Evolutionary conservation across 1,140 invertebrate genomes (phyloP).

Genomic region (Neodiprion virginianus): DNA sequence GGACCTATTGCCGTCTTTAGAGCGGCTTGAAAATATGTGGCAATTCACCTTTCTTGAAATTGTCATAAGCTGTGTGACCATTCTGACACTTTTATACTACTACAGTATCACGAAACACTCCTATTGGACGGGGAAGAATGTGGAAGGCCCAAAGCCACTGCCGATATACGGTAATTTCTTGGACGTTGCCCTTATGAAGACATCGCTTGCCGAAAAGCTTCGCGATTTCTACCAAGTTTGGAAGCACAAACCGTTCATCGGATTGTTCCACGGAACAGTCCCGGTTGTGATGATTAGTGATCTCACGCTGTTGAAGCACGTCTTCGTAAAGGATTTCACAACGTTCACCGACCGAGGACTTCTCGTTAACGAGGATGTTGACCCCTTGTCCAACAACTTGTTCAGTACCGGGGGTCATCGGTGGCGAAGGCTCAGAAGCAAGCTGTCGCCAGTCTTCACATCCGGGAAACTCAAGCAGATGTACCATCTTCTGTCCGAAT

Average conservation of each 20-base stretch:
- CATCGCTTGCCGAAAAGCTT: slow-evolving; percentile 26
- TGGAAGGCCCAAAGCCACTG: slow-evolving; percentile 51
- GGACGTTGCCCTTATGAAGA: slow-evolving; percentile 27
- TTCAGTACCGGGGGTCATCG: slow-evolving; percentile 32
- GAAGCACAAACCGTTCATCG: slow-evolving; percentile 37
- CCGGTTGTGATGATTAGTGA: slow-evolving; percentile 64
- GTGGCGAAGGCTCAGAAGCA: slow-evolving; percentile 36
- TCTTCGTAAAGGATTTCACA: slow-evolving; percentile 67
- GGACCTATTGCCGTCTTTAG: not conserved
- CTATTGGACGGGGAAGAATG: slow-evolving; percentile 54
- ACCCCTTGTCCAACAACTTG: slow-evolving; percentile 52
- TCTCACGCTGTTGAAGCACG: slow-evolving; percentile 66
- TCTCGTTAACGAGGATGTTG: slow-evolving; percentile 54
- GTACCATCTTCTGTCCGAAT: slow-evolving; percentile 47
- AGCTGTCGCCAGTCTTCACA: slow-evolving; percentile 28
- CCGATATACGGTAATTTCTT: slow-evolving; percentile 48
- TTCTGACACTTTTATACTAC: not conserved
- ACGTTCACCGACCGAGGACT: slow-evolving; percentile 61
- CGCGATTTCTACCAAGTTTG: slow-evolving; percentile 29
- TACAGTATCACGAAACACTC: not conserved
- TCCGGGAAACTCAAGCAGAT: slow-evolving; percentile 34
- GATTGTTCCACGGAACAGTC: slow-evolving; percentile 46
- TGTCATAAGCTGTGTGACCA: not conserved
- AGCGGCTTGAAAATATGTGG: not conserved
- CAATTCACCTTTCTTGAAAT: not conserved